These are phyloP conservation scores for Gorsachius magnificus DNA, from an alignment of 2,797 vertebrate genomes.

Conservation along the genomic window DNA sequence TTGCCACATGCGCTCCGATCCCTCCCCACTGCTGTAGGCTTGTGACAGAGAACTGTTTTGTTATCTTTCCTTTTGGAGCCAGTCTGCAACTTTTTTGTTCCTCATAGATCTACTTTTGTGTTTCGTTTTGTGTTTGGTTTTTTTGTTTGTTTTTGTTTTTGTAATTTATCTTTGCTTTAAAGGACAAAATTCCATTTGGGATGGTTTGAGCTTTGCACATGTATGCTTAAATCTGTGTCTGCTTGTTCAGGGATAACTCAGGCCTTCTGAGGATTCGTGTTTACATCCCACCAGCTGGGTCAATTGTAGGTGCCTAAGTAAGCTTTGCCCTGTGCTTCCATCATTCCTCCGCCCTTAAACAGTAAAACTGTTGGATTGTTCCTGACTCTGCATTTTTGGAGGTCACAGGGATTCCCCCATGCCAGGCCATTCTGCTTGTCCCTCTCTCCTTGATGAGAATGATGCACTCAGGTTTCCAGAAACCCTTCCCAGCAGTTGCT, in stretches of 20 bases:
- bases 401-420: background rate
- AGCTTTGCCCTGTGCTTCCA: background rate
- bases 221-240: background rate
- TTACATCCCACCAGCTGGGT: background rate
- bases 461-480: background rate
- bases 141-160: background rate
- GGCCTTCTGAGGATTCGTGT: background rate
- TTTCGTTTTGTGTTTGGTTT: background rate
- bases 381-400: background rate
- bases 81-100: background rate
- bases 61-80: background rate
- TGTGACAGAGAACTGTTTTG: background rate
- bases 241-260: background rate
- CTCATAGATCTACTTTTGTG: background rate
- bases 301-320: background rate
- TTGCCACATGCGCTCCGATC: background rate
- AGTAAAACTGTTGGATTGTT: background rate
- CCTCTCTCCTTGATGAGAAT: background rate
- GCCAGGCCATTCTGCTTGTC: background rate
- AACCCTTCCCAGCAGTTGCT: background rate
- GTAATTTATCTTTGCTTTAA: background rate
- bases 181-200: background rate
- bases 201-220: background rate
- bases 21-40: background rate
- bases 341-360: background rate